Evolutionary conservation across 2,888 invertebrate genomes (phyloP).

Genomic region (Drosophila austrosaltans): DNA sequence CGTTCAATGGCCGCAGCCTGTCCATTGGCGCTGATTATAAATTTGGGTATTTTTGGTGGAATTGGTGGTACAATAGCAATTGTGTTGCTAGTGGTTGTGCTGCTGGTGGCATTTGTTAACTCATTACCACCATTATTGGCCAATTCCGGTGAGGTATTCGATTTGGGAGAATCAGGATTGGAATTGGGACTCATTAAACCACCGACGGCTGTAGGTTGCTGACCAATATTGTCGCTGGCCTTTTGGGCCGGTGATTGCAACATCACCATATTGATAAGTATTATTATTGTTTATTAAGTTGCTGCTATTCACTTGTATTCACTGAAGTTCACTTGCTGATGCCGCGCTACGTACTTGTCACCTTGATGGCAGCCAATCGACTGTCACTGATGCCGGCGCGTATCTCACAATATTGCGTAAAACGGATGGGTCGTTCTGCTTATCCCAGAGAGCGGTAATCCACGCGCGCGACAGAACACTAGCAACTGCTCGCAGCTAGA

Average conservation of each 20-base stretch:
- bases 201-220: slow-evolving; percentile 67
- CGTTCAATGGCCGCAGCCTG: slow-evolving; percentile 74
- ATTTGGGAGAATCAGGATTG: slow-evolving; percentile 83
- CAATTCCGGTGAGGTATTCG: slow-evolving; percentile 80
- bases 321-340: slow-evolving; percentile 24
- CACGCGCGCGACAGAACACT: slow-evolving; percentile 60
- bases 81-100: neutral
- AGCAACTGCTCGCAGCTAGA: slow-evolving; percentile 47
- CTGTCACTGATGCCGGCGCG: slow-evolving; percentile 75
- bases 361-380: slow-evolving; percentile 81
- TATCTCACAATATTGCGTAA: slow-evolving; percentile 55
- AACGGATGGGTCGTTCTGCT: slow-evolving; percentile 26
- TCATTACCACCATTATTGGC: slow-evolving; percentile 33
- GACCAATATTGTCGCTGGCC: slow-evolving; percentile 63
- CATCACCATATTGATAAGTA: slow-evolving; percentile 83
- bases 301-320: slow-evolving; percentile 12
- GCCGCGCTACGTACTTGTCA: slow-evolving; percentile 74
- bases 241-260: slow-evolving; percentile 82
- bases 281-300: slow-evolving; percentile 20
- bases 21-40: slow-evolving; percentile 68
- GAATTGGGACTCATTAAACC: slow-evolving; percentile 83
- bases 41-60: slow-evolving; percentile 76
- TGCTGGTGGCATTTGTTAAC: slow-evolving; percentile 24
- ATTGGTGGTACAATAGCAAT: neutral
- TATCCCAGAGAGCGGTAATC: slow-evolving; percentile 67